These are phyloP conservation scores for Erpobdella octoculata DNA, from an alignment of 2,888 invertebrate genomes.

Conservation along the genomic window DNA sequence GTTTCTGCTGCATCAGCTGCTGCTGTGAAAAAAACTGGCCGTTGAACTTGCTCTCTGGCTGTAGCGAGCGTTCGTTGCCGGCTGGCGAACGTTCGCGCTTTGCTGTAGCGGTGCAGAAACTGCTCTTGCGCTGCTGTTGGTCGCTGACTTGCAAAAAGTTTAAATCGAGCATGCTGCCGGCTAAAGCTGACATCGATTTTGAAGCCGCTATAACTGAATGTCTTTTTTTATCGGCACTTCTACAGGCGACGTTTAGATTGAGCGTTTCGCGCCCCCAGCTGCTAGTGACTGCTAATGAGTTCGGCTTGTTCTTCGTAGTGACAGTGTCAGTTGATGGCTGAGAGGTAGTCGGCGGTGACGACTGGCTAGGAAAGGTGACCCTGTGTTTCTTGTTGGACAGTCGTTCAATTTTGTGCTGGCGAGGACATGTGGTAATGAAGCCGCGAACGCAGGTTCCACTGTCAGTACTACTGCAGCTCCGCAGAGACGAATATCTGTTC, in stretches of 20 bases:
- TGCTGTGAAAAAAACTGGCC: not conserved
- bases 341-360: not conserved
- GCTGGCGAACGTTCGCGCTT: not conserved
- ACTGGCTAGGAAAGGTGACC: not conserved
- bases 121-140: conserved; percentile 7
- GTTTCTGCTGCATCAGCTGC: not conserved
- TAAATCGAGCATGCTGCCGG: conserved; percentile 7
- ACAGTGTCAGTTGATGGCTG: not conserved
- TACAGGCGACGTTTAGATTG: no score
- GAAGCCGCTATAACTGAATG: not conserved
- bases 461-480: not conserved
- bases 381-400: not conserved
- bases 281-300: no score
- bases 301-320: no score
- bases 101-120: not conserved
- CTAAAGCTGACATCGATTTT: conserved; percentile 10
- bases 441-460: not conserved
- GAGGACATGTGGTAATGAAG: not conserved
- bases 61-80: not conserved
- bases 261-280: not conserved
- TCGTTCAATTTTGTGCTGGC: not conserved
- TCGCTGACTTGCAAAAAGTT: not conserved
- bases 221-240: no score
- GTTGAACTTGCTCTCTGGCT: not conserved
- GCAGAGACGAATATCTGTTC: not conserved